Conservation (phyloP, 2,113 vertebrate species). For the Phyllostomus discolor region DNA sequence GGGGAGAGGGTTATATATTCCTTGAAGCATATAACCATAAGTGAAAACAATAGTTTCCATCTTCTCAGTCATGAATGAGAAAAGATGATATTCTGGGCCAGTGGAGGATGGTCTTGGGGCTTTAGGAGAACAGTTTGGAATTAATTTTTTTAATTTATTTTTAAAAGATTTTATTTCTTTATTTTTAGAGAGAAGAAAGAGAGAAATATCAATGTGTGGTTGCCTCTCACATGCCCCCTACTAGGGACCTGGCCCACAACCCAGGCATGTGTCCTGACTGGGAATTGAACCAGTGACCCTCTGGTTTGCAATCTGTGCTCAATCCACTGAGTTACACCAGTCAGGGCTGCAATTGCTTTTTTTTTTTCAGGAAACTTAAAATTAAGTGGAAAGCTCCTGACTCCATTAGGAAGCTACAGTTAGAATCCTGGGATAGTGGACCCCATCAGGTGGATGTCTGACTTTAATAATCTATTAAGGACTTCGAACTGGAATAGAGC, state of each 20-base stretch:
- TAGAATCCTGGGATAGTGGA: background rate
- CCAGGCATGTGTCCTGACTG: no score
- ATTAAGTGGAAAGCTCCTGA: background rate
- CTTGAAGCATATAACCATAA: background rate
- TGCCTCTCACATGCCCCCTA: no score
- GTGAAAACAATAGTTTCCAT: background rate
- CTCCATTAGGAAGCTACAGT: background rate
- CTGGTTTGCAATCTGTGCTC: no score
- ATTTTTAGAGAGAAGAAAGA: no score
- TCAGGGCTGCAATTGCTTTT: background rate
- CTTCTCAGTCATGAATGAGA: background rate
- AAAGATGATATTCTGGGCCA: background rate
- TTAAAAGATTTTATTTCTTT: no score
- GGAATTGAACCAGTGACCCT: no score
- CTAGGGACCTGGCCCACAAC: no score
- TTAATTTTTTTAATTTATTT: no score
- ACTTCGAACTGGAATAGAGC: background rate
- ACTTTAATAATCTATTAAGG: background rate
- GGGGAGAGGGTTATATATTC: background rate
- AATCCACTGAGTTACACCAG: no score
- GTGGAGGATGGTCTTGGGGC: background rate
- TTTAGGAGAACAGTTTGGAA: background rate
- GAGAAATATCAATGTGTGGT: no score
- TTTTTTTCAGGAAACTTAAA: background rate
- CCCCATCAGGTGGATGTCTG: background rate